Conservation (phyloP, 2,888 invertebrate genomes). For the Drosophila tripunctata region DNA sequence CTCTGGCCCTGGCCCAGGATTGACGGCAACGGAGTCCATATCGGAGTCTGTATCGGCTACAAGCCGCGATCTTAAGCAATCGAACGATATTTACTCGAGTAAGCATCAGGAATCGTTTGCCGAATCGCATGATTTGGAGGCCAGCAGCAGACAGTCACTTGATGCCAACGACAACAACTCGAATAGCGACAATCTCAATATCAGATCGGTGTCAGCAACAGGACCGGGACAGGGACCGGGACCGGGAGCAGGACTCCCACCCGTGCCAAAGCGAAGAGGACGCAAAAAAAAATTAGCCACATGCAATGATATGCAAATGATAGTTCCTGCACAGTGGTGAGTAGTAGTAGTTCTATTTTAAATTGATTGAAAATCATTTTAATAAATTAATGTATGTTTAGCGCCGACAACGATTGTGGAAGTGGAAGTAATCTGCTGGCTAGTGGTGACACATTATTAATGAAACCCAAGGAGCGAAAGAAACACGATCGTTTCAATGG, state of each 20-base stretch:
- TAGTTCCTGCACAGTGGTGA: constrained; percentile 46
- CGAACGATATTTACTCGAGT: constrained; percentile 30
- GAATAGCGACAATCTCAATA: constrained; percentile 4
- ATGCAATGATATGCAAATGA: constrained; percentile 22
- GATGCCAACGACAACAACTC: constrained; percentile 30
- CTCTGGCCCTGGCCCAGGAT: constrained; percentile 9
- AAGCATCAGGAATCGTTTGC: constrained; percentile 34
- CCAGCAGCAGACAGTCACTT: constrained; percentile 12
- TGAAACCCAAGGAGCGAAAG: constrained; percentile 90
- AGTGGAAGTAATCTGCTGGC: neutral
- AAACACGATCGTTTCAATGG: constrained; percentile 98
- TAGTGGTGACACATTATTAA: constrained; percentile 23
- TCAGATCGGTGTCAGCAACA: constrained; percentile 83
- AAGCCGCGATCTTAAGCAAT: constrained; percentile 17
- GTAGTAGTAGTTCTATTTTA: neutral
- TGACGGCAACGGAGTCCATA: neutral
- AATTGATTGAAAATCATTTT: too few relatives aligned
- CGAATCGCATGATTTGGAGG: constrained; percentile 17
- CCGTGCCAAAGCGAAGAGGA: constrained; percentile 91
- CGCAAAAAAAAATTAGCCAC: constrained; percentile 91
- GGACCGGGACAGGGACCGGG: constrained; percentile 82
- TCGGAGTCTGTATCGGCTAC: constrained; percentile 6
- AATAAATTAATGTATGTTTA: constrained; percentile 1
- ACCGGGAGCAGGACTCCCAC: constrained; percentile 1
- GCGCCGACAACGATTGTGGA: constrained; percentile 13